These are phyloP conservation scores for Acanthurus leucopareius DNA, from an alignment of 2,797 vertebrate genomes.

Conservation along the genomic window DNA sequence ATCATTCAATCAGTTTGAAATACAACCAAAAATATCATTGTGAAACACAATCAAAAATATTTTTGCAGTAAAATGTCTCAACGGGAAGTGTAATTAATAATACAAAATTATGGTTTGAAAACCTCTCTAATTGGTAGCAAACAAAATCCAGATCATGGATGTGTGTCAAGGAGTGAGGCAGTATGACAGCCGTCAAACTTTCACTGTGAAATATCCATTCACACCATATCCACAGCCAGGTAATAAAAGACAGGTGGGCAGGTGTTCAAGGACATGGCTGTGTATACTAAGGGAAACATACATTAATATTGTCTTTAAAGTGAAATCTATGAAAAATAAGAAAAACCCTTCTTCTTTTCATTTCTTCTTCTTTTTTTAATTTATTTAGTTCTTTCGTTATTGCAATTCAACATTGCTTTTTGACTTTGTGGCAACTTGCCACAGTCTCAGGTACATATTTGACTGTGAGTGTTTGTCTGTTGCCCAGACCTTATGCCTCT, in stretches of 20 bases:
- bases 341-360: too few species aligned
- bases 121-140: neutral
- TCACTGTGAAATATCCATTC: conserved; percentile 28
- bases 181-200: conserved; percentile 27
- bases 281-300: neutral
- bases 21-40: neutral
- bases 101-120: too few species aligned
- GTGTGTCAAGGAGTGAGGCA: too few species aligned
- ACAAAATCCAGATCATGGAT: neutral
- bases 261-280: neutral
- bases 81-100: too few species aligned
- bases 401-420: too few species aligned
- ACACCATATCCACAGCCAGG: conserved; percentile 7
- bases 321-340: neutral
- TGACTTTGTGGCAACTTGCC: neutral
- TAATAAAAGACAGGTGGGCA: conserved; percentile 11
- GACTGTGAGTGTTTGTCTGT: neutral
- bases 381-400: too few species aligned
- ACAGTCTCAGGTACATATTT: neutral
- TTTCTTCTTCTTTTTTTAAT: too few species aligned
- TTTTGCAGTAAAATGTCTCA: too few species aligned
- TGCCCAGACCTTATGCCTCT: neutral
- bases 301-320: neutral
- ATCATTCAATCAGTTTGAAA: neutral
- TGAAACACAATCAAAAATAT: too few species aligned